A percentile compares a stretch with the other conserved stretches of the same genome.
phyloP scores from a whole-genome alignment of 2,888 invertebrate genomes.

The Cinara cedri region DNA sequence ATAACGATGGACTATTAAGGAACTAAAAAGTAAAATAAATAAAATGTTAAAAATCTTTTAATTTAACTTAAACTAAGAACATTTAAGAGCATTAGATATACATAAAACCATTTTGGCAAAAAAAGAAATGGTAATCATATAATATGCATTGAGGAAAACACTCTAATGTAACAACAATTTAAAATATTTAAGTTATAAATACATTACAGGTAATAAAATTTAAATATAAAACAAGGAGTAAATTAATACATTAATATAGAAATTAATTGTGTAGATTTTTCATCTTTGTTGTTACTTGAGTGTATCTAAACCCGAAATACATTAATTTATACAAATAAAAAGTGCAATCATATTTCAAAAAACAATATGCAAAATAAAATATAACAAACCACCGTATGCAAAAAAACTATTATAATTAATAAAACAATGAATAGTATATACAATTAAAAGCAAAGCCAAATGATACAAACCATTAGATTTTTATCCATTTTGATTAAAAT shows the following conservation, averaged over 20 bases:
- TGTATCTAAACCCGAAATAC: background rate
- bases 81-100: conserved; percentile 20
- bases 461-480: background rate
- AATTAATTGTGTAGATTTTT: background rate
- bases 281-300: conserved; percentile 22
- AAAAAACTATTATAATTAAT: conserved; percentile 7
- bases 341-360: no score
- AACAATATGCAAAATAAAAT: background rate
- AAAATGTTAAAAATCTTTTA: conserved; percentile 9
- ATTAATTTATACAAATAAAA: background rate
- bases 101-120: conserved; percentile 10
- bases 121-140: conserved; percentile 17
- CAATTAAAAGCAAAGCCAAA: conserved; percentile 26
- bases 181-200: background rate
- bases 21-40: conserved; percentile 65
- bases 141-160: background rate
- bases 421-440: conserved; percentile 14
- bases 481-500: background rate
- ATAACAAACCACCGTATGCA: conserved; percentile 2
- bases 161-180: conserved; percentile 16
- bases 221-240: no score
- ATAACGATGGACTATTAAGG: conserved; percentile 76
- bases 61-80: conserved; percentile 29
- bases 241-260: background rate
- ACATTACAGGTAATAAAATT: no score